These are phyloP conservation scores for Anolis apletophallus DNA, from an alignment of 2,797 vertebrate genomes.

Conservation along the genomic window DNA sequence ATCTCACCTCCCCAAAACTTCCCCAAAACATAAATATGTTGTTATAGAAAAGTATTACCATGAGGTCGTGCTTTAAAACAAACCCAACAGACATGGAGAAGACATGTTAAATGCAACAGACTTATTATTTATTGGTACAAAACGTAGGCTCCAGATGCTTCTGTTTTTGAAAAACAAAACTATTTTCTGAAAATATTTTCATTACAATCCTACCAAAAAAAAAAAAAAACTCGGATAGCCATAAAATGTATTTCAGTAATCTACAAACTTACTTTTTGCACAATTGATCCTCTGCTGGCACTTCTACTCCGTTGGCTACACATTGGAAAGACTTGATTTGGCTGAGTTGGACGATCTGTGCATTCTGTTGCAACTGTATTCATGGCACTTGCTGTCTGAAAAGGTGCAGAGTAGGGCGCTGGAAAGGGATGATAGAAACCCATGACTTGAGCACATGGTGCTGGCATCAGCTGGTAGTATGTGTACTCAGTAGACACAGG, in stretches of 20 bases:
- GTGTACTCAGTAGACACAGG: conserved; percentile 93
- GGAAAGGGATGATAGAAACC: conserved; percentile 97
- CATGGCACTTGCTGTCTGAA: conserved; percentile 86
- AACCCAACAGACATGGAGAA: too few species aligned
- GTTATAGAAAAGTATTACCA: not conserved
- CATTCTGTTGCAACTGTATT: conserved; percentile 87
- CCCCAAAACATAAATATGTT: not conserved
- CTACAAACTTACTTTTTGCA: conserved; percentile 85
- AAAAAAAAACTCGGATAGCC: not conserved
- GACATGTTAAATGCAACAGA: not conserved
- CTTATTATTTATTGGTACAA: not conserved
- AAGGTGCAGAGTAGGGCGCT: conserved; percentile 84
- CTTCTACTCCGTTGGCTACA: conserved; percentile 86
- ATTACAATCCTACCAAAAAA: not conserved
- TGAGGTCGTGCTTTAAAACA: not conserved
- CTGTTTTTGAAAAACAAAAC: too few species aligned
- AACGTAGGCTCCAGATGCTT: not conserved
- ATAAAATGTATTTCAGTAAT: not conserved
- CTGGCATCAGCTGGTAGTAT: conserved; percentile 96
- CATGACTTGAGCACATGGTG: conserved; percentile 96
- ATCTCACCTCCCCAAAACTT: not conserved
- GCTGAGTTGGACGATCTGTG: conserved; percentile 82
- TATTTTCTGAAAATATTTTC: not conserved
- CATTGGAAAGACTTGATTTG: conserved; percentile 85
- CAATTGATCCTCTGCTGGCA: conserved; percentile 80